Percentiles rank a stretch among this genome's conserved stretches.
Evolutionary conservation across 2,888 invertebrate genomes (phyloP).

Genomic region (Trissolcus japonicus): DNA sequence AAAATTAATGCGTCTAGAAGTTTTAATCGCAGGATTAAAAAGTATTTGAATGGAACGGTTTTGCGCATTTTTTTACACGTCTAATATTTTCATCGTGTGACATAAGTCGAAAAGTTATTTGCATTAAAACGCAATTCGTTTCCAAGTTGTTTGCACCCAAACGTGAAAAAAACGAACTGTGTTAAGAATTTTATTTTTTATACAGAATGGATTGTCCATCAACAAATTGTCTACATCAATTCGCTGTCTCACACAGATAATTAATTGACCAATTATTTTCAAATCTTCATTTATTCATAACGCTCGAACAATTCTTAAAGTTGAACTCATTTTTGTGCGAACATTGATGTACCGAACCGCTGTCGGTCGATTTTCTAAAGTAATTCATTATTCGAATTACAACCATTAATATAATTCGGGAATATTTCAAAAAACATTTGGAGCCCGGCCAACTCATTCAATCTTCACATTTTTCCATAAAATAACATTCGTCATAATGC

Average conservation of each 20-base stretch:
- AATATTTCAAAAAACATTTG: constrained; percentile 41
- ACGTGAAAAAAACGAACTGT: no score
- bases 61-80: no score
- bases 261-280: constrained; percentile 8
- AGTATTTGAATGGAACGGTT: no score
- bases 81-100: no score
- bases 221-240: neutral
- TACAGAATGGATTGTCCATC: neutral
- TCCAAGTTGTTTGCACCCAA: no score
- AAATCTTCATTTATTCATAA: constrained; percentile 11
- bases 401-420: constrained; percentile 38
- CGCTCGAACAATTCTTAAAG: constrained; percentile 10
- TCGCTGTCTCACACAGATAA: constrained; percentile 5
- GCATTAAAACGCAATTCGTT: no score
- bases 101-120: no score
- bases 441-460: constrained; percentile 34
- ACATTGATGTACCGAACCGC: constrained; percentile 7
- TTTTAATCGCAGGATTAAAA: no score
- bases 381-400: constrained; percentile 39
- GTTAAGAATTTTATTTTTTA: no score
- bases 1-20: no score
- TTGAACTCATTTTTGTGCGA: constrained; percentile 16
- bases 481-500: constrained; percentile 40
- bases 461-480: constrained; percentile 48
- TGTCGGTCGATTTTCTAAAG: constrained; percentile 19